These are phyloP conservation scores for Acronicta psi DNA, from an alignment of 2,888 invertebrate species.

Conservation along the genomic window DNA sequence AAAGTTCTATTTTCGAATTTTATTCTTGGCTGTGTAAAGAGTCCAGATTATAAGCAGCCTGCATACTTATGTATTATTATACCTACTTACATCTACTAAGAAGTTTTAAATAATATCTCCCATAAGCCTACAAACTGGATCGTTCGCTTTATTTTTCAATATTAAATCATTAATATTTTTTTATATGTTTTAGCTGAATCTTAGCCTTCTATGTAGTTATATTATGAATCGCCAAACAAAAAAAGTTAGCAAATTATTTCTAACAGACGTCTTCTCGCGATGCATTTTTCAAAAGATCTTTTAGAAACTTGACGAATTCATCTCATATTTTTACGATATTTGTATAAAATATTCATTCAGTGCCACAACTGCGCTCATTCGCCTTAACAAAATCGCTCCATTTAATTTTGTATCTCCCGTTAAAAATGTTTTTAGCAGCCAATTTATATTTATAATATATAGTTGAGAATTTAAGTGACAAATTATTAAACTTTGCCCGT, in stretches of 20 bases:
- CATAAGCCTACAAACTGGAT: neutral
- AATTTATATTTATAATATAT: slow-evolving; percentile 15
- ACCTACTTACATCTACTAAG: no score
- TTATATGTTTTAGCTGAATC: no score
- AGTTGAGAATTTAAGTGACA: neutral
- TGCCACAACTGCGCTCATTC: slow-evolving; percentile 10
- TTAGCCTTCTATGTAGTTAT: no score
- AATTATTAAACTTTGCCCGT: no score
- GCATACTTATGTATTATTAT: no score
- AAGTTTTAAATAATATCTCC: neutral
- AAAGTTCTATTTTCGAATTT: no score
- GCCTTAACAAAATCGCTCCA: slow-evolving; percentile 2
- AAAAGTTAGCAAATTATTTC: neutral
- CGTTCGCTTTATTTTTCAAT: no score
- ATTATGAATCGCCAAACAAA: no score
- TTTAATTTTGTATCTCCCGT: slow-evolving; percentile 22
- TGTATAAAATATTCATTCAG: slow-evolving; percentile 29
- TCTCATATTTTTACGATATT: slow-evolving; percentile 24
- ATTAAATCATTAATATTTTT: no score
- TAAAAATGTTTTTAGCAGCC: slow-evolving; percentile 1
- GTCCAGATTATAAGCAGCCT: no score
- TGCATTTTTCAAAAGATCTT: slow-evolving; percentile 10
- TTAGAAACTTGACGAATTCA: slow-evolving; percentile 14
- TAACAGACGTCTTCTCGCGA: slow-evolving; percentile 1
- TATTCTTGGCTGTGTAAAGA: no score